A percentile compares a stretch with the other conserved stretches of the same genome.
Conservation (phyloP, 2,888 invertebrate species). For the Apamea monoglypha region DNA sequence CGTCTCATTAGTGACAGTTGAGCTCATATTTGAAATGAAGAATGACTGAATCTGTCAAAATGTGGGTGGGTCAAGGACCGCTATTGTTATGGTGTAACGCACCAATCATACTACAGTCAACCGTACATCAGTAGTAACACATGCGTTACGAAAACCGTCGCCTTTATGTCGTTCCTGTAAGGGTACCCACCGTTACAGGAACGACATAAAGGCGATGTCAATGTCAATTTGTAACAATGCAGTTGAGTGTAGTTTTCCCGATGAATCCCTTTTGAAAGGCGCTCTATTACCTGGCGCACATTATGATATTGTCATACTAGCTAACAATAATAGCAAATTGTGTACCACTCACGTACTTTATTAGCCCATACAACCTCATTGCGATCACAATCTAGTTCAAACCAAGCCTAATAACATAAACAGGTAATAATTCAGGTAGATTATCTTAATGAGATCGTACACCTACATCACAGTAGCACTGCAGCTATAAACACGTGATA, state of each 20-base stretch:
- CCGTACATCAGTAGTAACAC: not conserved
- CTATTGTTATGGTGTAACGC: not conserved
- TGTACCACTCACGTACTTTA: not conserved
- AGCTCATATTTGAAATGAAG: not conserved
- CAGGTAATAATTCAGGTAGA: constrained; percentile 47
- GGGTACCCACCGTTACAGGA: too few species aligned
- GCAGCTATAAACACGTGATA: constrained; percentile 37
- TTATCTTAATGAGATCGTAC: constrained; percentile 55
- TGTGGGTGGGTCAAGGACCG: not conserved
- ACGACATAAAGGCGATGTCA: not conserved
- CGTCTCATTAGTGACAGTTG: not conserved
- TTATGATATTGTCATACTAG: not conserved
- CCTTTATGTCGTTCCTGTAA: too few species aligned
- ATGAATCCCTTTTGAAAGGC: not conserved
- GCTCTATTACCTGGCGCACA: not conserved
- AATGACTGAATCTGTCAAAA: not conserved
- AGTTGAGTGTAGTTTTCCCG: not conserved
- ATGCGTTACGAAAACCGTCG: not conserved
- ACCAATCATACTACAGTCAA: not conserved
- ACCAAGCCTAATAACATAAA: constrained; percentile 44
- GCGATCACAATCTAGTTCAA: constrained; percentile 26
- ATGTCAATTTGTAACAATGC: not conserved
- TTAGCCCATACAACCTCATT: constrained; percentile 6
- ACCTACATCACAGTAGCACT: constrained; percentile 18
- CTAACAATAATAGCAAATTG: not conserved